A percentile compares a stretch with the other conserved stretches of the same genome.
Evolutionary conservation across 2,797 vertebrate species (phyloP).

Genomic region (Hypotaenidia okinawae): DNA sequence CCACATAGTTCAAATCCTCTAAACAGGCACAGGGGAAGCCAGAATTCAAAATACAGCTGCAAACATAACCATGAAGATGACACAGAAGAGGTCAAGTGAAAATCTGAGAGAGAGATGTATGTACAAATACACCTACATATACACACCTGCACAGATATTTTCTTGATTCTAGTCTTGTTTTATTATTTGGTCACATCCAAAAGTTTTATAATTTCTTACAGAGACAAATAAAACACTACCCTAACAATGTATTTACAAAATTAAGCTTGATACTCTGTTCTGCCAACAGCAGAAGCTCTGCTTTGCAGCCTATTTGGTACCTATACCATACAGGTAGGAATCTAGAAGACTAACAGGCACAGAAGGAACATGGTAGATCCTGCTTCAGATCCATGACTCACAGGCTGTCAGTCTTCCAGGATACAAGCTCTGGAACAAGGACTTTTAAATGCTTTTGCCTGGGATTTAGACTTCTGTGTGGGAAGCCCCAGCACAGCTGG

Average conservation of each 20-base stretch:
- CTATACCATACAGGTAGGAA: background rate
- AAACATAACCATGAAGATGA: background rate
- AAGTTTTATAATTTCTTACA: background rate
- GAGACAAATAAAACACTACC: background rate
- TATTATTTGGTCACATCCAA: background rate
- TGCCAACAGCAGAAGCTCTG: background rate
- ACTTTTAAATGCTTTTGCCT: background rate
- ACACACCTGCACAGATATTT: background rate
- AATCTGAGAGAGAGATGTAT: background rate
- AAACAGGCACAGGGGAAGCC: background rate
- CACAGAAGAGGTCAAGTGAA: background rate
- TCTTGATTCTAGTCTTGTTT: background rate
- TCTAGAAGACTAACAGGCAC: background rate
- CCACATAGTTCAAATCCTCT: background rate
- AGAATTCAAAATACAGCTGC: background rate
- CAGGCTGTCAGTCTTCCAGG: background rate
- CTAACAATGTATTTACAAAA: background rate
- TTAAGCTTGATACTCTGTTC: background rate
- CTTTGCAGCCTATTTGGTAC: background rate
- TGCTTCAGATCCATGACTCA: background rate
- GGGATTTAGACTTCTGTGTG: fast-evolving
- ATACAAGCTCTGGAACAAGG: background rate
- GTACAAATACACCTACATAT: background rate
- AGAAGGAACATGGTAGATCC: background rate
- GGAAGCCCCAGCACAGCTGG: background rate